phyloP scores from a whole-genome alignment of 2,113 vertebrate species.

The Pionites leucogaster region DNA sequence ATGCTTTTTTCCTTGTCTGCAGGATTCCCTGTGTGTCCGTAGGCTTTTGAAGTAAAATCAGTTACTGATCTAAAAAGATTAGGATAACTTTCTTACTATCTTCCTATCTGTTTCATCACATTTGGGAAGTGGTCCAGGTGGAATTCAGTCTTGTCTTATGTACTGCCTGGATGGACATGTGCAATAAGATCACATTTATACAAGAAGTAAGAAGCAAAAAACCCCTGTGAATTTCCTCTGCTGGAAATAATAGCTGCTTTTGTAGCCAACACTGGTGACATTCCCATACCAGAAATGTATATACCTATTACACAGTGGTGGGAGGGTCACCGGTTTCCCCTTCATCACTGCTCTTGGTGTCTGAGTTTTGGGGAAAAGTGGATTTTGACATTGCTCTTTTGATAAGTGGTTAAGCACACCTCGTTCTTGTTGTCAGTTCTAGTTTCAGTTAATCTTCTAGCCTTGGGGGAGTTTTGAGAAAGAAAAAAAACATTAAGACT shows the following conservation, averaged over 20 bases:
- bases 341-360: neutral
- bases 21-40: neutral
- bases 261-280: neutral
- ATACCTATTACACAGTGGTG: neutral
- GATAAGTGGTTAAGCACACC: neutral
- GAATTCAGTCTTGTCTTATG: neutral
- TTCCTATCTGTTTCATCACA: neutral
- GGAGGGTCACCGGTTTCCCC: neutral
- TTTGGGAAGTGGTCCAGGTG: neutral
- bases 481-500: neutral
- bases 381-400: neutral
- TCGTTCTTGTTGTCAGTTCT: neutral
- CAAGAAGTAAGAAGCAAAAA: neutral
- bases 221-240: neutral
- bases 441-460: neutral
- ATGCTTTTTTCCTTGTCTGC: neutral
- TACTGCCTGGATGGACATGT: neutral
- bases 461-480: neutral
- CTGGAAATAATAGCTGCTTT: neutral
- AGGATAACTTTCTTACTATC: neutral
- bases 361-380: neutral
- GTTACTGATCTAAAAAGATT: neutral
- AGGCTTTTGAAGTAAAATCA: slow-evolving; percentile 1
- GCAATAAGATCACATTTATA: neutral
- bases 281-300: neutral